Evolutionary conservation across 2,888 invertebrate species (phyloP).

Genomic region (Barypeithes pellucidus): DNA sequence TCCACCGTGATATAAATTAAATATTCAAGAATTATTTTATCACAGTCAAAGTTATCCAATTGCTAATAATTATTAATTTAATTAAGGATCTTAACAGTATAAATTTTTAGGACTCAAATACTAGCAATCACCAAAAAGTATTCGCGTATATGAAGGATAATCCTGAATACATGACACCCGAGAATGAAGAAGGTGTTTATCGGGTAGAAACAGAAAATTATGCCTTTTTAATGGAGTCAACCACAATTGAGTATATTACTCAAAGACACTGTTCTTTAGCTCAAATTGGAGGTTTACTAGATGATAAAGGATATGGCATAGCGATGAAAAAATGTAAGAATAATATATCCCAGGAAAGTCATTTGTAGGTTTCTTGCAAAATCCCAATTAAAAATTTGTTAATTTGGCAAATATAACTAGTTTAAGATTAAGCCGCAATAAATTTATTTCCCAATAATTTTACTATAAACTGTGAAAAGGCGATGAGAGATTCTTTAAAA

Average conservation of each 20-base stretch:
- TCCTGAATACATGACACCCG: constrained; percentile 74
- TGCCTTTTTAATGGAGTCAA: constrained; percentile 93
- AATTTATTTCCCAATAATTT: too few species aligned
- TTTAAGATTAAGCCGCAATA: too few species aligned
- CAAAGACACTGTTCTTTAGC: constrained; percentile 85
- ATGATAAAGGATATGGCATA: constrained; percentile 90
- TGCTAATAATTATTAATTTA: background rate
- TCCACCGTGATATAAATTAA: too few species aligned
- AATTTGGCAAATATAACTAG: too few species aligned
- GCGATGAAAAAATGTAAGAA: constrained; percentile 85
- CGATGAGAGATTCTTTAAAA: too few species aligned
- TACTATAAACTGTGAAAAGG: too few species aligned
- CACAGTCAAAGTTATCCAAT: too few species aligned
- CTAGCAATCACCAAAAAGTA: constrained; percentile 86
- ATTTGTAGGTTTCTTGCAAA: too few species aligned
- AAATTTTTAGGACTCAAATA: constrained; percentile 80
- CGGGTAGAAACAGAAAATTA: constrained; percentile 74
- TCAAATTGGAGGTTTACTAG: constrained; percentile 82
- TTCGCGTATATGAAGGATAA: constrained; percentile 83
- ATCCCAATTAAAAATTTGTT: too few species aligned
- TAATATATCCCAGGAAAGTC: background rate
- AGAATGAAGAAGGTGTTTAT: constrained; percentile 79
- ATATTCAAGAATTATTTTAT: too few species aligned
- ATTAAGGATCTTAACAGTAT: background rate
- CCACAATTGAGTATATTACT: constrained; percentile 88